Evolutionary conservation across 2,797 vertebrate genomes (phyloP), one percentile per base, ranked within the genome.

Genomic region (Huso huso): DNA sequence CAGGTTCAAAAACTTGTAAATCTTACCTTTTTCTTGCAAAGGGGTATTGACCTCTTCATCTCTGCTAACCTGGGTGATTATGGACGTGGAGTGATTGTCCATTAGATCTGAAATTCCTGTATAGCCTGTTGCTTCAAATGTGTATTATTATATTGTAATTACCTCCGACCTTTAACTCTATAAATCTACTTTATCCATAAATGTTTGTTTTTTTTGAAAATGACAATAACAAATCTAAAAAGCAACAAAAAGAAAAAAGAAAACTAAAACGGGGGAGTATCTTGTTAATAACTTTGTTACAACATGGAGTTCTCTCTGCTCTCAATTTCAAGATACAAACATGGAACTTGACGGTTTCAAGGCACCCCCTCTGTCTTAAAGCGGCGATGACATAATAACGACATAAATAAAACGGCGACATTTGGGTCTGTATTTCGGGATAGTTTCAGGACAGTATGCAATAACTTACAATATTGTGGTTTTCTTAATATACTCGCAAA

Each of bases 261-360:
- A 68, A 64, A 73, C 60, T 50, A 51, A 61, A 74, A 76, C 37
- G 72, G 65, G 73, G 76, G 49, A 68, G 72, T 66, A 74, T 78
- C 73, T 83, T 80, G 84, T 86, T 88, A 83, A 84, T 87, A 94
- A 95, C 92, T 95, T 94, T 95, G 90, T 93, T 92, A 93, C 93
- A 96, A 96, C 91, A 96, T 96, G 95, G 95, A 89, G 93, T 92
- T 91, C 88, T 62, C 87, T 73, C 86, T 81, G 86, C 88, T 86
- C 86, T 83, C 87, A 88, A 89, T 89, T 92, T 95, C 91, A 93
- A 89, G 92, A 96, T 92, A 90, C 93, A 95, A 97, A 97, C 95
- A 97, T 87, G 95, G 94, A 87, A 83, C 87, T 86, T 77, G 82
- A 79, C 91, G 83, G 95, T 96, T 97, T 97, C 94, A 96, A 96